Conservation (phyloP, 1,140 invertebrate species). For the Glossosoma conforme region DNA sequence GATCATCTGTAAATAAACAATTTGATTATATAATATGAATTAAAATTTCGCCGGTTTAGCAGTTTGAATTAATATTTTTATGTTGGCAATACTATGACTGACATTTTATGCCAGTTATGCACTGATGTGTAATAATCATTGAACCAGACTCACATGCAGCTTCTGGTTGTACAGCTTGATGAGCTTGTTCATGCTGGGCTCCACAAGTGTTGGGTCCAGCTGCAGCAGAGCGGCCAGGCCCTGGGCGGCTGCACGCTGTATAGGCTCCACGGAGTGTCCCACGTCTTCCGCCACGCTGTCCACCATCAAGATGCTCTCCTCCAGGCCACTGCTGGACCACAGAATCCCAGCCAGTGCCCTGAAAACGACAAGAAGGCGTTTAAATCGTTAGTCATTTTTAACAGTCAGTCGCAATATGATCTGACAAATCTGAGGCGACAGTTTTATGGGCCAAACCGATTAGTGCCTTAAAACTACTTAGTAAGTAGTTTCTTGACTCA, state of each 20-base stretch:
- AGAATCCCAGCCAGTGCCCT: conserved; percentile 62
- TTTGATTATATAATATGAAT: no score
- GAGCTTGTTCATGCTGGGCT: conserved; percentile 58
- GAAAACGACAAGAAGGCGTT: conserved; percentile 14
- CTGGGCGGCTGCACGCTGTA: conserved; percentile 72
- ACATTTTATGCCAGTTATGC: no score
- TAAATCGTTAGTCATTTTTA: not conserved
- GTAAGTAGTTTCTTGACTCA: no score
- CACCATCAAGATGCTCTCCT: conserved; percentile 54
- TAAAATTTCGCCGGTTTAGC: no score
- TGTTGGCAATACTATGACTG: no score
- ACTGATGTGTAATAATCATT: no score
- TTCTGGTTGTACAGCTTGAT: conserved; percentile 75
- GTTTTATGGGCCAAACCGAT: no score
- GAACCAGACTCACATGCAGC: conserved; percentile 50
- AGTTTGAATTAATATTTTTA: no score
- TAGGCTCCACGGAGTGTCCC: conserved; percentile 69
- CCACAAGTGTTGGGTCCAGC: conserved; percentile 50
- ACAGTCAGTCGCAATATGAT: no score
- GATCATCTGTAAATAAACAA: conserved; percentile 69
- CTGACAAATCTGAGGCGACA: no score
- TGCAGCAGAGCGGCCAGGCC: conserved; percentile 67
- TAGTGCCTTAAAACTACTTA: no score
- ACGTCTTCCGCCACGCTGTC: conserved; percentile 69
- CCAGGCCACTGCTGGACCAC: conserved; percentile 59